These are phyloP conservation scores for Tichodroma muraria DNA, from an alignment of 2,113 vertebrate species.

Conservation along the genomic window DNA sequence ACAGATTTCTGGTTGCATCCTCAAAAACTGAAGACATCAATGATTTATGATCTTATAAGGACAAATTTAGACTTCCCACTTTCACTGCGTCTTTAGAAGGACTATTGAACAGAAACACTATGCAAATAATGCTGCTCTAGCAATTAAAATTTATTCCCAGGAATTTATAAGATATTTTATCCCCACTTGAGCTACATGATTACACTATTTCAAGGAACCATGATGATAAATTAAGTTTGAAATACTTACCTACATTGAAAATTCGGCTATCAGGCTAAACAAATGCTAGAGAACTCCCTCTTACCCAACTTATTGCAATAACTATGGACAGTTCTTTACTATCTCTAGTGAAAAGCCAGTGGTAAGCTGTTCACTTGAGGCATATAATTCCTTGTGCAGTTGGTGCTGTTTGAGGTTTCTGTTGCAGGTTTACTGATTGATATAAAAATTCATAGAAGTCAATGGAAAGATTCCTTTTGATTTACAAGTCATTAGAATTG, in stretches of 20 bases:
- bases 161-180: background rate
- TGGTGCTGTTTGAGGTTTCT: background rate
- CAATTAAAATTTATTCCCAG: background rate
- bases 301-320: background rate
- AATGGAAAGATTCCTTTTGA: background rate
- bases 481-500: background rate
- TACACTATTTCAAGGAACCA: background rate
- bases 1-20: background rate
- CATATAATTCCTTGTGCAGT: background rate
- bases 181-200: background rate
- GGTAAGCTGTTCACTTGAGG: background rate
- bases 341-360: background rate
- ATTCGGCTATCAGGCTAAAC: background rate
- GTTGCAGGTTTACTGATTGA: background rate
- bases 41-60: background rate
- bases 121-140: background rate
- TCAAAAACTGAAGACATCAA: background rate
- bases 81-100: background rate
- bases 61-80: background rate
- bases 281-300: background rate
- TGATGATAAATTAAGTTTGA: background rate
- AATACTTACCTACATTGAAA: background rate
- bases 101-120: background rate
- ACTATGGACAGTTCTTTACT: background rate
- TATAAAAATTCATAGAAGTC: background rate